Evolutionary conservation across 2,888 invertebrate species (phyloP), one percentile per base, ranked within the genome.

Genomic region (Hedychridium roseum): DNA sequence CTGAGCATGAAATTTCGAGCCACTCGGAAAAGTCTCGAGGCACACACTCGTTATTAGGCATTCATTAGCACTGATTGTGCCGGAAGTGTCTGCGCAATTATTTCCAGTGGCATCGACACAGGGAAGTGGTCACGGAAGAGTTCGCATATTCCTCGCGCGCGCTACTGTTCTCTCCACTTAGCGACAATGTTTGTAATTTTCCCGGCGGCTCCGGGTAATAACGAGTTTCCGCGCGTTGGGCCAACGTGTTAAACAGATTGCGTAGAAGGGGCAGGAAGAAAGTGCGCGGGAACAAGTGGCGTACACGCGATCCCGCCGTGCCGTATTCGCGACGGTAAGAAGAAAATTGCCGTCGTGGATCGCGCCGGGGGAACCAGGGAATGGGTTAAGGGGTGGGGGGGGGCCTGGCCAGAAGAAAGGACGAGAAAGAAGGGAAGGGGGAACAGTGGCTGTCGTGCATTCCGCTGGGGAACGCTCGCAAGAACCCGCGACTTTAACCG

Each of bases 401-500:
- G n/a, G 16, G 6, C 3, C n/a, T 2, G 11, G 16, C 23, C 12
- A 15, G 35, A 40, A 3, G 12, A 26, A n/a, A 28, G 28, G 35
- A 23, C 14, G 43, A 44, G 46, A 32, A 20, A 38, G 20, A 20
- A 30, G 11, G 14, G 21, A 21, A 38, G 21, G 20, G 34, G 16
- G 35, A 12, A 31, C 26, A 42, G 27, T n/a, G n/a, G 34, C 46
- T 15, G 45, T 20, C 38, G 42, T 32, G 31, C 49, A 50, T 52
- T 57, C 38, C 44, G 27, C 31, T n/a, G n/a, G n/a, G n/a, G n/a
- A 31, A 20, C 47, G 26, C 20, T 30, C 42, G 50, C 53, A 62
- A 61, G 55, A 63, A 63, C 54, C 60, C 49, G 53, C 57, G 63
- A 64, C 42, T 55, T 52, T 57, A 65, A 71, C 70, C 71, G 58